Conservation (phyloP, 2,113 vertebrate species). For the Nettapus auritus region DNA sequence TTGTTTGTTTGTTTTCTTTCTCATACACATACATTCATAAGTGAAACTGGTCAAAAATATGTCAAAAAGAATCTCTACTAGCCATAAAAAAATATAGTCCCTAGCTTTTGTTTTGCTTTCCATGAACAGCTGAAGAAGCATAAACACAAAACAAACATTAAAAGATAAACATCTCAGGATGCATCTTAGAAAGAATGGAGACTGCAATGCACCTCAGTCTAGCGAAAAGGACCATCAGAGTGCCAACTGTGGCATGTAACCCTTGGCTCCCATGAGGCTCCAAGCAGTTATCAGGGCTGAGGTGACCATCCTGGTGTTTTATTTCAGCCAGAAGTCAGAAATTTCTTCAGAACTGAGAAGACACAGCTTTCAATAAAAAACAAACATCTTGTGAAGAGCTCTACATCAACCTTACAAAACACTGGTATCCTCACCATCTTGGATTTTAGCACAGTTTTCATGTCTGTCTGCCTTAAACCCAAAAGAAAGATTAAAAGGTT, state of each 20-base stretch:
- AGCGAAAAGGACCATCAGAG: fast-evolving
- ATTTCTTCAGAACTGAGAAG: background rate
- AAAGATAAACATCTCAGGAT: background rate
- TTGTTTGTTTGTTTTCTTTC: background rate
- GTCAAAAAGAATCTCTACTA: background rate
- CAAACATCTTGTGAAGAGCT: background rate
- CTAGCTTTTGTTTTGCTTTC: background rate
- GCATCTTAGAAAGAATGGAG: background rate
- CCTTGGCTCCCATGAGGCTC: fast-evolving
- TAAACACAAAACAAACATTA: background rate
- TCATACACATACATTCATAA: background rate
- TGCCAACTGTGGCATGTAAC: background rate
- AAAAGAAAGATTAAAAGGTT: background rate
- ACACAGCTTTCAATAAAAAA: background rate
- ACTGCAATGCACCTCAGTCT: background rate
- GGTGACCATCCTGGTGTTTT: background rate
- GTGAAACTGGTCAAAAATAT: background rate
- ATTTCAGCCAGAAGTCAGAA: background rate
- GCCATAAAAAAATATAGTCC: background rate
- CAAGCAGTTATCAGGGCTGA: background rate
- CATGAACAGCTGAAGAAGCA: background rate
- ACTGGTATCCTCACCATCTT: background rate
- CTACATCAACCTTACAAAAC: background rate
- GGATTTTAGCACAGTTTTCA: background rate
- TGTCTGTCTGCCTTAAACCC: background rate